Conservation (phyloP, 2,797 vertebrate genomes). For the Poeciliopsis paucimaculata region DNA sequence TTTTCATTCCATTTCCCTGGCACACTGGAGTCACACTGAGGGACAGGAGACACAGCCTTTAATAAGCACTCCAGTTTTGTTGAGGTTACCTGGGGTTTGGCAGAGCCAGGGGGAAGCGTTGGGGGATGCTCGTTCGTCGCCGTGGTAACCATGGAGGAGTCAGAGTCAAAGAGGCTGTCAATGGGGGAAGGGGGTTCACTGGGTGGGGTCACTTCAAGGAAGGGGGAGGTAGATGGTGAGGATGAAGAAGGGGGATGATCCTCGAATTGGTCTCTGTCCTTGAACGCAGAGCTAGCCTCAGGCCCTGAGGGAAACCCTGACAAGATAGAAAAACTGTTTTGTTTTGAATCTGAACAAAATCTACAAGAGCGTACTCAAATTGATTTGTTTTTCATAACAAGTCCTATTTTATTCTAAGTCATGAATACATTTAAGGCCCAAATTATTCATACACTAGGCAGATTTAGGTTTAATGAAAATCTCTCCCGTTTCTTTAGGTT, state of each 20-base stretch:
- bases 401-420: not conserved
- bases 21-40: slow-evolving; percentile 51
- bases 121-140: slow-evolving; percentile 87
- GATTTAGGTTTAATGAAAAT: not conserved
- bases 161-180: slow-evolving; percentile 64
- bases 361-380: not conserved
- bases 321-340: slow-evolving; percentile 10
- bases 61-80: slow-evolving; percentile 53
- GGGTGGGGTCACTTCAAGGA: slow-evolving; percentile 56
- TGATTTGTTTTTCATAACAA: not conserved
- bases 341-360: slow-evolving; percentile 1
- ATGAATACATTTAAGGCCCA: not conserved
- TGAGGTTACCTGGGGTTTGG: slow-evolving; percentile 87
- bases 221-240: slow-evolving; percentile 59
- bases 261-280: slow-evolving; percentile 79
- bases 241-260: slow-evolving; percentile 63
- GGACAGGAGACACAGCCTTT: slow-evolving; percentile 51
- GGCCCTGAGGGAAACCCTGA: slow-evolving; percentile 72
- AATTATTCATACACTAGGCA: not conserved
- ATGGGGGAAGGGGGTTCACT: slow-evolving; percentile 70
- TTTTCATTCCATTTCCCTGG: slow-evolving; percentile 39
- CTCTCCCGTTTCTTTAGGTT: not conserved
- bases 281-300: slow-evolving; percentile 84
- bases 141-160: slow-evolving; percentile 79
- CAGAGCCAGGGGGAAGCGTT: slow-evolving; percentile 83